These are phyloP conservation scores for Gambelia wislizenii DNA, from an alignment of 2,797 vertebrate species.

Conservation along the genomic window DNA sequence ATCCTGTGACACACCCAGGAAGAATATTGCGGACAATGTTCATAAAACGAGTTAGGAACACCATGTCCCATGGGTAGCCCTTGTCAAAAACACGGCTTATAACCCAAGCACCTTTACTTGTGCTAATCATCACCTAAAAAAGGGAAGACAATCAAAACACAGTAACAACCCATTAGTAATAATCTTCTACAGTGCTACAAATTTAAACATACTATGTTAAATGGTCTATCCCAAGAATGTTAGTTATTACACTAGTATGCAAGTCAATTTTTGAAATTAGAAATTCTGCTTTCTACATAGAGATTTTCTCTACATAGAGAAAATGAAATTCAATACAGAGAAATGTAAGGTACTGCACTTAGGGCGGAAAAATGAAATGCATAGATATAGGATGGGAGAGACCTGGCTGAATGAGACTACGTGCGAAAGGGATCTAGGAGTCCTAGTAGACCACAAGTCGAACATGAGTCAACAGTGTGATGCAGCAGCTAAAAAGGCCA, in stretches of 20 bases:
- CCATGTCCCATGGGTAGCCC: constrained; percentile 87
- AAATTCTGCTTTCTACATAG: neutral
- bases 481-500: too few species aligned
- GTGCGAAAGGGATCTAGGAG: too few species aligned
- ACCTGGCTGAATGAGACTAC: too few species aligned
- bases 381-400: too few species aligned
- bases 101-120: constrained; percentile 84
- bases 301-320: too few species aligned
- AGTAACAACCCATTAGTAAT: neutral
- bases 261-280: neutral
- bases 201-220: neutral
- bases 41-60: constrained; percentile 72
- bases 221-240: neutral
- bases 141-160: neutral
- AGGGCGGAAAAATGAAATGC: too few species aligned
- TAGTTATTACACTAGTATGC: neutral
- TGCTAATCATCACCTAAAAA: constrained; percentile 88
- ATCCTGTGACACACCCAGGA: constrained; percentile 73
- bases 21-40: constrained; percentile 72
- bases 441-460: too few species aligned
- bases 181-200: neutral
- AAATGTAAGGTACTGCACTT: too few species aligned
- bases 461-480: too few species aligned
- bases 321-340: too few species aligned
- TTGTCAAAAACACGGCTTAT: constrained; percentile 77